Base-by-base conservation (phyloP, 2,888 invertebrate genomes). In the Idaea straminata region DNA sequence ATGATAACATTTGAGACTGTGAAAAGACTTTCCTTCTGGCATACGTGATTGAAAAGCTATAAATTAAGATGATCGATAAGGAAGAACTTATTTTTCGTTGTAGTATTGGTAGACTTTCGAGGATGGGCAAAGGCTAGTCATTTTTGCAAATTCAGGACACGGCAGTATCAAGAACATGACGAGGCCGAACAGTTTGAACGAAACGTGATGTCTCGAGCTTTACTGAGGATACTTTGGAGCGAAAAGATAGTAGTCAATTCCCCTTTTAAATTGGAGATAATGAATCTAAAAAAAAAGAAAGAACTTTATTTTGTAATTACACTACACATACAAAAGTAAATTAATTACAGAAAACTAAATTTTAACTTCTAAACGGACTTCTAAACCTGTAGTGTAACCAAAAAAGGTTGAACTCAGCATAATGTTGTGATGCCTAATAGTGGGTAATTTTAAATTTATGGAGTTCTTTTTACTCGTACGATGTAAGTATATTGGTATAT, bases 101-200 rank as follows among this genome's bases (percentile, higher is more conserved):
- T 72, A 69, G 38, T 57, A 57, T 63, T 63, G 69, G 10, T 10
- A 47, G 47, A 4, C 47, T 47, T 47, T 47, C 13, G 47, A 47
- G 47, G 47, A 47, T 47, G 13, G 7, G 7, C 0, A 47, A 47
- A 47, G 47, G 47, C 47, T 59, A 15, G 34, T 34, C 16, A 16
- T 34, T 34, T 13, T 25, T 81, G 76, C 74, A 75, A 79, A 89
- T 87, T 89, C 89, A 75, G 65, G 57, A 72, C 87, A 86, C 88
- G 85, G 78, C 74, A 81, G 72, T 83, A 84, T 84, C 82, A 84
- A 89, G 86, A 88, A 84, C 84, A 77, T 65, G 62, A 68, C 86
- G 87, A 89, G 89, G 89, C 84, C 89, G 70, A 69, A 69, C 70
- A 76, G 70, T 69, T 69, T 66, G 69, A 69, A 68, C 68, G 63